phyloP scores from a whole-genome alignment of 2,797 vertebrate species.

The Pempheris klunzingeri region DNA sequence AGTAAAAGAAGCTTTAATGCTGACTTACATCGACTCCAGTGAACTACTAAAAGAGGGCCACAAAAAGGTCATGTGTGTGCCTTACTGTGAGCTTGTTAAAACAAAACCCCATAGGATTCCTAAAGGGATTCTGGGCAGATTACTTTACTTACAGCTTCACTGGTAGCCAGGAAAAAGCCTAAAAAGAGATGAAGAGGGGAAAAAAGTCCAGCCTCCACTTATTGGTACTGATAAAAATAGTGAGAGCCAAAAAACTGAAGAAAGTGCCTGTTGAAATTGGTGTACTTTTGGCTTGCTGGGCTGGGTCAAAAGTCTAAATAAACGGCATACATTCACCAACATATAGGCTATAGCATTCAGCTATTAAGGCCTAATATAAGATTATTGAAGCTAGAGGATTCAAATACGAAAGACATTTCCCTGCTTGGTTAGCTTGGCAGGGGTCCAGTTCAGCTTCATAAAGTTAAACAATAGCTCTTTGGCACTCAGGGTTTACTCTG shows the following conservation, averaged over 20 bases:
- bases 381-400: conserved; percentile 18
- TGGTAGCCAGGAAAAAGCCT: conserved; percentile 40
- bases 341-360: conserved; percentile 20
- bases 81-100: conserved; percentile 76
- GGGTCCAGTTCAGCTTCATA: conserved; percentile 39
- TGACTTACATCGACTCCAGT: conserved; percentile 64
- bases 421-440: conserved; percentile 27
- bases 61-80: conserved; percentile 67
- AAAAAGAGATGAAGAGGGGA: conserved; percentile 20
- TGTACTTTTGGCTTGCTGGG: background rate
- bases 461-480: conserved; percentile 49
- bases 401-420: conserved; percentile 44
- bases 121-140: conserved; percentile 61
- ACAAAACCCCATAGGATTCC: conserved; percentile 69
- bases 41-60: conserved; percentile 65
- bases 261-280: background rate
- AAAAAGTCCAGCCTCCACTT: background rate
- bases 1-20: conserved; percentile 74
- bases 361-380: conserved; percentile 16
- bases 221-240: conserved; percentile 8
- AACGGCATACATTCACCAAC: conserved; percentile 7
- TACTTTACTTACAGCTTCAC: conserved; percentile 59
- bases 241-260: conserved; percentile 30
- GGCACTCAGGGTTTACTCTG: conserved; percentile 53
- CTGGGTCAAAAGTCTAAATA: conserved; percentile 9